Evolutionary conservation across 2,797 vertebrate genomes (phyloP).

Genomic region (Hipposideros larvatus): DNA sequence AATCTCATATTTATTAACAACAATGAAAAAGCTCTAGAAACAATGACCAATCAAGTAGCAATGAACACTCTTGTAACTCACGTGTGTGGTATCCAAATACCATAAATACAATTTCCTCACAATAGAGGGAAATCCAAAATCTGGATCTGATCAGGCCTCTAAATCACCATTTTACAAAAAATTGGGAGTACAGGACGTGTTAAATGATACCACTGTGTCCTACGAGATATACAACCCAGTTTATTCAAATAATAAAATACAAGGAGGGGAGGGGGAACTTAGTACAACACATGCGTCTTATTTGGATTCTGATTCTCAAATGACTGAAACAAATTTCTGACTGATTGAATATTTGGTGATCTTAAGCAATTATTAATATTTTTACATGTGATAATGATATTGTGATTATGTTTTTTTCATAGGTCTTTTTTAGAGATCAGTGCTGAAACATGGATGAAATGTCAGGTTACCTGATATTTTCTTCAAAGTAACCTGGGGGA

Average conservation of each 20-base stretch:
- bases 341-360: background rate
- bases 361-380: background rate
- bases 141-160: background rate
- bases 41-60: background rate
- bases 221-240: background rate
- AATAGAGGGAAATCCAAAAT: background rate
- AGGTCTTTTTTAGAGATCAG: background rate
- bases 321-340: background rate
- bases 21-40: background rate
- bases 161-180: background rate
- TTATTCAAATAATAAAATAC: background rate
- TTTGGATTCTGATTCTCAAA: background rate
- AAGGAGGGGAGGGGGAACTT: background rate
- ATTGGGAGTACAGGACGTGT: background rate
- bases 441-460: slow-evolving; percentile 38
- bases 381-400: slow-evolving; percentile 9
- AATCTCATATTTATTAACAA: background rate
- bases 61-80: background rate
- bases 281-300: background rate
- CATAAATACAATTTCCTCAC: background rate
- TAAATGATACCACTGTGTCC: background rate
- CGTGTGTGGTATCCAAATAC: background rate
- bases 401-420: background rate
- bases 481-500: background rate
- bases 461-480: background rate